Evolutionary conservation across 2,113 vertebrate genomes (phyloP), one percentile per base, ranked within the genome.

Genomic region (Mellivora capensis): DNA sequence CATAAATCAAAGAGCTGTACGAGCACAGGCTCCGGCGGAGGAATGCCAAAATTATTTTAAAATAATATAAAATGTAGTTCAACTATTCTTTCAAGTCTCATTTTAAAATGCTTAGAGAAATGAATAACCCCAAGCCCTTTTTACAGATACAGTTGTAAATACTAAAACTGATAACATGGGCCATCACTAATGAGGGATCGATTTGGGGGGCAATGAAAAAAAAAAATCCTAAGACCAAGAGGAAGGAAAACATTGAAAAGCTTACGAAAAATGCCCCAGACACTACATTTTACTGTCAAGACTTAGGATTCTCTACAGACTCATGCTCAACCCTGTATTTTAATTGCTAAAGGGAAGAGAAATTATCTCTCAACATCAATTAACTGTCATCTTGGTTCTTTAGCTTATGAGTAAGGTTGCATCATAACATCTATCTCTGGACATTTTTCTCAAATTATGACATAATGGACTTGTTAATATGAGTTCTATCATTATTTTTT

Each of bases 151-250:
- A 98, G 98, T 25, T 95, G 95, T 87, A 98, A 97, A 96, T 98
- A 97, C 81, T 97, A 98, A 98, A 98, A 97, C 82, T 72, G 98
- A 95, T 95, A 98, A 97, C 86, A 95, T 91, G 12, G 23, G 82
- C 87, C 52, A 86, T 87, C 93, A 96, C 88, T 97, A 97, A 98
- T 92, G 84, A 98, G 96, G 59, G 96, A 97, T 90, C 71, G 34
- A 88, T 80, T 71, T 95, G 90, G 95, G 89, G 59, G 84, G 67
- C 94, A 93, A 31, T 61, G 87, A 94, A 93, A 21, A 90, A n/a
- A 47, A 18, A 39, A 97, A 97, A 37, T n/a, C 27, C 34, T 64
- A 97, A 96, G 90, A 97, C 94, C 83, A 94, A 37, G 37, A 47
- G 97, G 44, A 77, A 83, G 54, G 42, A 97, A 97, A 95, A 98